phyloP scores from a whole-genome alignment of 2,113 vertebrate species.

The Nothobranchius furzeri region DNA sequence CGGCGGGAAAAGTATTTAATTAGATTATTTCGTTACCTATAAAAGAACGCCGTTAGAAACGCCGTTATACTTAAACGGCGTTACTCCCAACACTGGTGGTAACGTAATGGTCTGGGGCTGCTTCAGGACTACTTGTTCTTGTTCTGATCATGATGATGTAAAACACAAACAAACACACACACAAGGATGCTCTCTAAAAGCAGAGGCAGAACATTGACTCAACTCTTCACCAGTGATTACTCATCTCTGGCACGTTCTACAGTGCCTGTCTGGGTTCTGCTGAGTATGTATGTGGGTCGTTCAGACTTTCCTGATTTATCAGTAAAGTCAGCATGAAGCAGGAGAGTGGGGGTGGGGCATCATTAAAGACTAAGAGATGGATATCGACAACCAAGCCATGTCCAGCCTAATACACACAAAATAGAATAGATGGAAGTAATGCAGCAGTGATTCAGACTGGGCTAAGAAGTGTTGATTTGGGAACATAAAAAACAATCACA shows the following conservation, averaged over 20 bases:
- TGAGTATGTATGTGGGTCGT: slow-evolving; percentile 29
- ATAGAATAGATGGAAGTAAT: not conserved
- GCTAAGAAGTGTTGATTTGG: too few species aligned
- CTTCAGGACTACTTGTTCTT: too few species aligned
- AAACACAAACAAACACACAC: too few species aligned
- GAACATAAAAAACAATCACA: too few species aligned
- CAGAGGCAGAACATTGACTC: slow-evolving; percentile 10
- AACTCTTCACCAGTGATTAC: not conserved
- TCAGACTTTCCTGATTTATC: slow-evolving; percentile 36
- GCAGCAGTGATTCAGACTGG: too few species aligned
- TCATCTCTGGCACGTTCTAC: slow-evolving; percentile 7
- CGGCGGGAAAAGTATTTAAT: too few species aligned
- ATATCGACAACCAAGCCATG: slow-evolving; percentile 26
- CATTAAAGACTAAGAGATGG: slow-evolving; percentile 34
- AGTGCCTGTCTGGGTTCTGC: slow-evolving; percentile 15
- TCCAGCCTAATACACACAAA: not conserved
- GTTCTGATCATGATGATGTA: too few species aligned
- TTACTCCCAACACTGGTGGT: too few species aligned
- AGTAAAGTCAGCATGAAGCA: slow-evolving; percentile 42
- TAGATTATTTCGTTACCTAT: too few species aligned
- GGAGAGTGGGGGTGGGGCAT: not conserved
- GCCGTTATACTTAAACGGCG: too few species aligned
- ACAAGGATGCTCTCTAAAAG: not conserved
- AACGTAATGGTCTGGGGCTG: too few species aligned
- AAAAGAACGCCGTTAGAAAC: too few species aligned